Evolutionary conservation across 2,888 invertebrate genomes (phyloP).

Genomic region (Nephrotoma flavescens): DNA sequence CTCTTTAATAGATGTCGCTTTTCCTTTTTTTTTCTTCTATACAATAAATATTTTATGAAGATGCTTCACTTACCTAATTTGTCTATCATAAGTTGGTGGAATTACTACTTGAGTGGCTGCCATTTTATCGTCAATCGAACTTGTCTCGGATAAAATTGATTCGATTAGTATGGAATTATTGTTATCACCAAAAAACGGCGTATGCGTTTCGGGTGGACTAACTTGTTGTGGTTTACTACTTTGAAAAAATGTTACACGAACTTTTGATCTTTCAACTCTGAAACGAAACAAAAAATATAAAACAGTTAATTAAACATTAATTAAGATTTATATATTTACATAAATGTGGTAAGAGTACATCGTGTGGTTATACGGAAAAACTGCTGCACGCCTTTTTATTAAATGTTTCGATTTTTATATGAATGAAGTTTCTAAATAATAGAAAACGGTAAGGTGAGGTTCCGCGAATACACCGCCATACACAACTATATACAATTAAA

Average conservation of each 20-base stretch:
- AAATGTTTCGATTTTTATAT: background rate
- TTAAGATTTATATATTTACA: background rate
- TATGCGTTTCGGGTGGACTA: conserved; percentile 38
- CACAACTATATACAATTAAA: background rate
- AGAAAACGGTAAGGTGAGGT: background rate
- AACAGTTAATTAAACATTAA: background rate
- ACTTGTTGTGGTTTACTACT: conserved; percentile 61
- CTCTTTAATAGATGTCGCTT: no score
- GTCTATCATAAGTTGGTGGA: conserved; percentile 23
- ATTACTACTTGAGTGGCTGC: background rate
- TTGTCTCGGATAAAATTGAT: conserved; percentile 4
- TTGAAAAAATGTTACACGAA: conserved; percentile 72
- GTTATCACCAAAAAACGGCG: conserved; percentile 12
- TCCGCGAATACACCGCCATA: background rate
- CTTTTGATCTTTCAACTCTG: conserved; percentile 65
- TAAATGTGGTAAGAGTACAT: background rate
- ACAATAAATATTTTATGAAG: no score
- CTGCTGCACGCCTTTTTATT: background rate
- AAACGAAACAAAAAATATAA: conserved; percentile 23
- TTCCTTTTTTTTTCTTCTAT: no score
- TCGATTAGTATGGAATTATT: conserved; percentile 4
- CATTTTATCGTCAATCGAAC: conserved; percentile 7
- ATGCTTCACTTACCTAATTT: conserved; percentile 24
- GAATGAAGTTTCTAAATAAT: background rate
- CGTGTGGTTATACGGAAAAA: background rate